Evolutionary conservation across 2,113 vertebrate genomes (phyloP).

Genomic region (Oreochromis tanganicae): DNA sequence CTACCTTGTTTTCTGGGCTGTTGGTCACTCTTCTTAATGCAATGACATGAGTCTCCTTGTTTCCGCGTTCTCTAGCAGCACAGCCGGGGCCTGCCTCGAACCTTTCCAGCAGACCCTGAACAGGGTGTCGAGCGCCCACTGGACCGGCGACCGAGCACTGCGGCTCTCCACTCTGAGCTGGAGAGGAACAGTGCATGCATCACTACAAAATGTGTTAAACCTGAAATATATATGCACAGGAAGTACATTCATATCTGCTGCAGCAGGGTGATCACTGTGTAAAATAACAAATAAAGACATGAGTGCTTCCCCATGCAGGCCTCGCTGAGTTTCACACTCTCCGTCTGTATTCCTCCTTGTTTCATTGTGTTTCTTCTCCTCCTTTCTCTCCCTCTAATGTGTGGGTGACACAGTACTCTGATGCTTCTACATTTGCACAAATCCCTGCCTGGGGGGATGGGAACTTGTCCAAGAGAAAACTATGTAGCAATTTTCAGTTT

Average conservation of each 20-base stretch:
- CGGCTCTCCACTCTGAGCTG: constrained; percentile 24
- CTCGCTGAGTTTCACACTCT: neutral
- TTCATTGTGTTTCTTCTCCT: neutral
- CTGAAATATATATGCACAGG: neutral
- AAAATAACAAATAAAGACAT: neutral
- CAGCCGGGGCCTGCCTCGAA: constrained; percentile 67
- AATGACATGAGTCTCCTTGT: constrained; percentile 73
- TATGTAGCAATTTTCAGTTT: neutral
- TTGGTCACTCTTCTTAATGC: constrained; percentile 41
- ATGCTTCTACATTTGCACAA: neutral
- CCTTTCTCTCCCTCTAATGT: neutral
- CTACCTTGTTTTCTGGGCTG: constrained; percentile 46
- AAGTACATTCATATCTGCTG: neutral
- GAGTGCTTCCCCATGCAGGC: neutral
- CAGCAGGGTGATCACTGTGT: neutral
- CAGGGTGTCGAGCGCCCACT: constrained; percentile 54
- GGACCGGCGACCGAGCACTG: constrained; percentile 40
- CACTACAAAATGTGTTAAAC: neutral
- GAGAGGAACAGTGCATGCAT: neutral
- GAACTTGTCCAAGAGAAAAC: neutral
- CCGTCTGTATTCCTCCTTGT: neutral
- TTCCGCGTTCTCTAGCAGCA: constrained; percentile 54
- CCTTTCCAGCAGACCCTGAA: constrained; percentile 69
- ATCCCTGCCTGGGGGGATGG: neutral
- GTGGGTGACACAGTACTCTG: neutral